Base-by-base conservation (phyloP, 2,113 vertebrate species). In the Seriola dumerili region DNA sequence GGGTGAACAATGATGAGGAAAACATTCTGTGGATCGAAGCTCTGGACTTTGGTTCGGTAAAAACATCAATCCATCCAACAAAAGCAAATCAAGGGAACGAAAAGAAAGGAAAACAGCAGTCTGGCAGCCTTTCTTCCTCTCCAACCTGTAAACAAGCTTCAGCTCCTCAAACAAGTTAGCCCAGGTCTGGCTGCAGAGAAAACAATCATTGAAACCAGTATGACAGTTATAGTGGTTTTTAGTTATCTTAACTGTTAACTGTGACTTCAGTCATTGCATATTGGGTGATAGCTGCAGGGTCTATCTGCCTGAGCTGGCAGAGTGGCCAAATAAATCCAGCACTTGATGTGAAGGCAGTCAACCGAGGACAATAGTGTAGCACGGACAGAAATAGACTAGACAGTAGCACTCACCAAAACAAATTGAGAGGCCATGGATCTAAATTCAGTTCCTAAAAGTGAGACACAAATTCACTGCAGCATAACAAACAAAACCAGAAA, bases 381-480 rank as follows among this genome's bases (percentile, higher is more conserved):
- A 81, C 58, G 82, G 92, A 89, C 91, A 91, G 85, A 92, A 94
- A 94, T 92, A 92, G 90, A 89, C 90, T 66, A 85, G 90, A 92
- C 88, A 91, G 84, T 87, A 79, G 79, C 83, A 71, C 83, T 83
- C 83, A 78, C 46, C 72, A 57, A 83, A 87, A 90, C 89, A 87
- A 90, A 91, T 61, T 72, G 86, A 84, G 74, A 82, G 81, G 50
- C 76, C 59, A 61, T 70, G 59, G 75, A 92, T 89, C 81, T 89
- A 84, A 90, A 92, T 77, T 63, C 82, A 67, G 77, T 57, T 62
- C 32, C 69, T 73, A 11, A 64, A 76, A 73, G 76, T 76, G 65
- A 86, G 81, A 77, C 36, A 48, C 55, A 76, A 80, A 79, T 82
- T 72, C 69, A 78, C 57, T 54, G 63, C 78, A 66, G 81, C 64